phyloP scores from a whole-genome alignment of 2,113 vertebrate genomes.

The Andinoacara biseriatus region DNA sequence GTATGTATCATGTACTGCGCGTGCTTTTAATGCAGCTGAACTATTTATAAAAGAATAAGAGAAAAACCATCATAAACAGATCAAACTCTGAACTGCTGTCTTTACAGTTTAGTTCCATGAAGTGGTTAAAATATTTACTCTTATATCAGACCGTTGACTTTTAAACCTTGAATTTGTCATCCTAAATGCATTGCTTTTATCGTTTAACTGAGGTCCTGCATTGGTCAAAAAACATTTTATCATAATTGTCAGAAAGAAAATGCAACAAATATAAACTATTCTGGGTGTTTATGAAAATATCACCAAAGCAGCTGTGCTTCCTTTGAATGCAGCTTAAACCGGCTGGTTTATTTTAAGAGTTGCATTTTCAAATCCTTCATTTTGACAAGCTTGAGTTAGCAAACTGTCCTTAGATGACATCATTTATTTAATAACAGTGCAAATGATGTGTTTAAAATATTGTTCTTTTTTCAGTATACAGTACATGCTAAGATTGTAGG shows the following conservation, averaged over 20 bases:
- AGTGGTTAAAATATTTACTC: neutral
- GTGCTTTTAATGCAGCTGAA: neutral
- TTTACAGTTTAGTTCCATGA: neutral
- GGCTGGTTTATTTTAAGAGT: slow-evolving; percentile 4
- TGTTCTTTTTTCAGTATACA: neutral
- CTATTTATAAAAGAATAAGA: neutral
- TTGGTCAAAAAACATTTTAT: neutral
- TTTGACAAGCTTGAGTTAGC: neutral
- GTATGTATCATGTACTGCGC: neutral
- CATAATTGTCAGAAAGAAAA: neutral
- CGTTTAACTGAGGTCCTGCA: neutral
- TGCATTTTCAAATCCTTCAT: slow-evolving; percentile 1
- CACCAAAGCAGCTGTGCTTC: neutral
- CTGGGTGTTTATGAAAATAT: slow-evolving; percentile 1
- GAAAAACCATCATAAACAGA: neutral
- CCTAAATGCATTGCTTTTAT: neutral
- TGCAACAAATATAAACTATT: slow-evolving; percentile 2
- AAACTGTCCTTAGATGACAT: neutral
- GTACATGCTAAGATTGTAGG: neutral
- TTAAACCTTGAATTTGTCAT: neutral
- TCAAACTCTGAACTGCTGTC: neutral
- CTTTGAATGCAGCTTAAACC: slow-evolving; percentile 17
- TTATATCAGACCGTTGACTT: neutral
- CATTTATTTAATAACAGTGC: neutral
- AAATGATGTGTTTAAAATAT: neutral